Conservation (phyloP, 2,113 vertebrate species). For the Probosciger aterrimus region DNA sequence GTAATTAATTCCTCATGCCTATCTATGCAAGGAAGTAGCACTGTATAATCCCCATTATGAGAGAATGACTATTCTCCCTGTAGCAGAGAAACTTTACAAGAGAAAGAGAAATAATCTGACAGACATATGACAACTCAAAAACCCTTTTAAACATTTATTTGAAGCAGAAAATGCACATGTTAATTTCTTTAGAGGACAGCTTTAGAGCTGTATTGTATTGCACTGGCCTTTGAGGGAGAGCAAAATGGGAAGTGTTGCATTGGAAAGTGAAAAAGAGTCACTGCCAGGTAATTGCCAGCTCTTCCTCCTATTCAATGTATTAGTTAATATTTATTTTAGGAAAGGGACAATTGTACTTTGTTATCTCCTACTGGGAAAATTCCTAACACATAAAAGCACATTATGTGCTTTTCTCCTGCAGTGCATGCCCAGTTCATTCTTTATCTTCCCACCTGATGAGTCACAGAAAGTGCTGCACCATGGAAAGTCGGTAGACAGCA, state of each 20-base stretch:
- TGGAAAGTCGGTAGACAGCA: not conserved
- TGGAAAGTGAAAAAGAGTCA: not conserved
- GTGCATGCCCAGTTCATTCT: not conserved
- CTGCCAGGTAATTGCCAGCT: not conserved
- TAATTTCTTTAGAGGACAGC: not conserved
- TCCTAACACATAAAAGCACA: not conserved
- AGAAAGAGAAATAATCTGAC: constrained; percentile 15
- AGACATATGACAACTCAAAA: constrained; percentile 45
- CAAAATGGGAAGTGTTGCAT: not conserved
- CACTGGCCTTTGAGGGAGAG: not conserved
- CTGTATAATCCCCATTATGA: not conserved
- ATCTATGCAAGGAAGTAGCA: not conserved
- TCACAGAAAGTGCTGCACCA: not conserved
- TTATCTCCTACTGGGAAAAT: not conserved
- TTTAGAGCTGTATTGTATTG: not conserved
- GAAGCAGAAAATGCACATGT: not conserved
- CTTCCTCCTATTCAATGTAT: not conserved
- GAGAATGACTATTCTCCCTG: not conserved
- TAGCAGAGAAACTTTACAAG: constrained; percentile 30
- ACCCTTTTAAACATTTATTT: not conserved
- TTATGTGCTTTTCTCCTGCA: not conserved
- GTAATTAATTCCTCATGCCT: constrained; percentile 38
- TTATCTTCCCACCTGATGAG: not conserved
- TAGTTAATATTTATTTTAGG: not conserved
- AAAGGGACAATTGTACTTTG: not conserved